phyloP scores from a whole-genome alignment of 2,888 invertebrate genomes.

The Latrodectus hesperus region DNA sequence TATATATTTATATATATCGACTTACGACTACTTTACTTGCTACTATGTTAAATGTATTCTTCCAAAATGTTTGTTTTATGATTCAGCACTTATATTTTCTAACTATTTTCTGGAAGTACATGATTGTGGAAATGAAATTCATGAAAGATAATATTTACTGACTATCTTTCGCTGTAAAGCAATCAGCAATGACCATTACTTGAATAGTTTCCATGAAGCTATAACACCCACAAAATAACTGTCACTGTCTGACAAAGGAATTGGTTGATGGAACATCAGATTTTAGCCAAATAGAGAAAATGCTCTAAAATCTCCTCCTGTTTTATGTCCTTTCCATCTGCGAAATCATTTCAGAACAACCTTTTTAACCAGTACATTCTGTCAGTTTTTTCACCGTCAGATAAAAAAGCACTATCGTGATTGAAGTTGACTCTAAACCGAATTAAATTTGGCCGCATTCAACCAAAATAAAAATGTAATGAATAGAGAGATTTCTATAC shows the following conservation, averaged over 20 bases:
- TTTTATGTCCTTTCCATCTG: background rate
- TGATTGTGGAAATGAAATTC: no score
- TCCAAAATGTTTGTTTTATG: no score
- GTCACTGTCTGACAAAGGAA: background rate
- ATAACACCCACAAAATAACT: background rate
- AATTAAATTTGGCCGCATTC: conserved; percentile 31
- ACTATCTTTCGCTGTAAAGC: background rate
- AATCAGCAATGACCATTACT: background rate
- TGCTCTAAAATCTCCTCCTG: background rate
- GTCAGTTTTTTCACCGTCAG: background rate
- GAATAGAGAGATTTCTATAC: background rate
- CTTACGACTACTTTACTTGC: no score
- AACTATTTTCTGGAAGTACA: no score
- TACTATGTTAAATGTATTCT: no score
- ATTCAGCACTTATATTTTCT: no score
- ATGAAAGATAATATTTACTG: no score
- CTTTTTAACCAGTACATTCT: background rate
- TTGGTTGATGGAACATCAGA: background rate
- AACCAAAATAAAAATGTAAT: background rate
- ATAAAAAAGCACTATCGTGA: conserved; percentile 32
- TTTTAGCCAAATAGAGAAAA: background rate
- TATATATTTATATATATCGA: no score
- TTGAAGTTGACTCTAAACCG: conserved; percentile 48
- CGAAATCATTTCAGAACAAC: background rate
- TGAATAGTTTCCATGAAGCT: background rate